phyloP scores from a whole-genome alignment of 2,888 invertebrate species.

The Thysanoteuthis rhombus region DNA sequence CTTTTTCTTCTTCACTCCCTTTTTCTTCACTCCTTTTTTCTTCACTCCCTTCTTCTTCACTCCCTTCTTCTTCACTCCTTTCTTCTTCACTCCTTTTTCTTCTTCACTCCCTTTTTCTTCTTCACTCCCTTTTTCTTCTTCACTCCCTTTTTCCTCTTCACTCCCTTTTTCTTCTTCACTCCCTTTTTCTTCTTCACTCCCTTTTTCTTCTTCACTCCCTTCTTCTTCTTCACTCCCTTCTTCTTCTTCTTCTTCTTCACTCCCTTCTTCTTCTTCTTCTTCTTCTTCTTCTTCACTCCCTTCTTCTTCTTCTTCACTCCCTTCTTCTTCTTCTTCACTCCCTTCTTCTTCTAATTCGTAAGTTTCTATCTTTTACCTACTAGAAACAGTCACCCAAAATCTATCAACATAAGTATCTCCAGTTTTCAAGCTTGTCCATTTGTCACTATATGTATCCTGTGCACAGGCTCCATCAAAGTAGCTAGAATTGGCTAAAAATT shows the following conservation, averaged over 20 bases:
- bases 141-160: neutral
- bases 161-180: neutral
- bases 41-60: too few relatives aligned
- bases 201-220: neutral
- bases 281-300: neutral
- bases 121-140: neutral
- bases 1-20: too few relatives aligned
- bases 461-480: too few relatives aligned
- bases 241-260: neutral
- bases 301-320: neutral
- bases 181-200: accelerated
- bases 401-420: too few relatives aligned
- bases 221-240: neutral
- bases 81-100: neutral
- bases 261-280: neutral
- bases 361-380: too few relatives aligned
- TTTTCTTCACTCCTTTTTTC: too few relatives aligned
- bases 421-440: too few relatives aligned
- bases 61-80: too few relatives aligned
- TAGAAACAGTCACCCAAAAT: too few relatives aligned
- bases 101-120: neutral
- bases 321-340: neutral
- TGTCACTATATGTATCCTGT: too few relatives aligned
- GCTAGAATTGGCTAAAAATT: too few relatives aligned
- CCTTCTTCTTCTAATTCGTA: neutral